phyloP scores from a whole-genome alignment of 23 tunicate species.

The Oikopleura vanhoeffeni region DNA sequence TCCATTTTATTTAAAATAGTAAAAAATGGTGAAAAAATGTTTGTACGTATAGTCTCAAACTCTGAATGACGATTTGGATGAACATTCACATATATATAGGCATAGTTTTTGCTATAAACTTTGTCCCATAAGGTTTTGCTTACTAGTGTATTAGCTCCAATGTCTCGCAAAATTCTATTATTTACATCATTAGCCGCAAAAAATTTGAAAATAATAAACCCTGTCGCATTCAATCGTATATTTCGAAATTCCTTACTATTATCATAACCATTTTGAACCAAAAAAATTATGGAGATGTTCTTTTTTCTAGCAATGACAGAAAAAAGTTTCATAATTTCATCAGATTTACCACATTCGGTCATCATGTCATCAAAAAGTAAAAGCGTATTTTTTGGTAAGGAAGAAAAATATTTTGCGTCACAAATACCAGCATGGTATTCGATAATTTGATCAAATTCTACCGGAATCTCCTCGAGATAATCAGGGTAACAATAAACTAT shows the following conservation, averaged over 20 bases:
- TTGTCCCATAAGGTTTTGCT: background rate
- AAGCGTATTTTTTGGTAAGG: background rate
- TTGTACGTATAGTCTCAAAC: background rate
- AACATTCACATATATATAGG: background rate
- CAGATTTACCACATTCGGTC: background rate
- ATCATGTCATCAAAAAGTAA: background rate
- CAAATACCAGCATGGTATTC: background rate
- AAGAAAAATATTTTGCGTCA: background rate
- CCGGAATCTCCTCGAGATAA: background rate
- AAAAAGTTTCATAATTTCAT: background rate
- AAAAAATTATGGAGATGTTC: background rate
- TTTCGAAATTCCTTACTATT: background rate
- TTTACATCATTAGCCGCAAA: background rate
- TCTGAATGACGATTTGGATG: background rate
- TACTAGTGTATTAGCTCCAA: background rate
- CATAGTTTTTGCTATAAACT: background rate
- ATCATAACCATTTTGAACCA: background rate
- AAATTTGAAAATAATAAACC: background rate
- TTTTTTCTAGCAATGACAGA: background rate
- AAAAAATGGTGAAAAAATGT: background rate
- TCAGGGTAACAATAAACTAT: background rate
- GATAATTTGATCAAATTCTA: background rate
- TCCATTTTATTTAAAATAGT: background rate
- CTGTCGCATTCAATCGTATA: background rate
- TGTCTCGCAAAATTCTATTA: background rate